Conservation (phyloP, 1,140 invertebrate species). For the Drosophila sproati region DNA sequence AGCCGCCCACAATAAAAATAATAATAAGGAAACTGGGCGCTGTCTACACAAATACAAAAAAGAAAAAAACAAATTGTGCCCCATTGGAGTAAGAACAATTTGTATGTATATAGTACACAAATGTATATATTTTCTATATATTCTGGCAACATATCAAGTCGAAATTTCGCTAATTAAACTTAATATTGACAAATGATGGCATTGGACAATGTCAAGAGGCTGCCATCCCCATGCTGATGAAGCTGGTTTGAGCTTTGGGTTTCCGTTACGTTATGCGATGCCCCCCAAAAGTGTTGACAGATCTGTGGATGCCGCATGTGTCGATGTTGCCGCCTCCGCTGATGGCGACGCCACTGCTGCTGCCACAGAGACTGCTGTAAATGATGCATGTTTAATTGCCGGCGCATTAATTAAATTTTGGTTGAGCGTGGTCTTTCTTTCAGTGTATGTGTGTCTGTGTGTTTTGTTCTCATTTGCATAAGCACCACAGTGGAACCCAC, state of each 20-base stretch:
- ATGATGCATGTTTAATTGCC: slow-evolving; percentile 83
- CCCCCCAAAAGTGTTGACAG: slow-evolving; percentile 68
- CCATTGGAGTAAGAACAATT: slow-evolving; percentile 51
- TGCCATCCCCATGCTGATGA: slow-evolving; percentile 26
- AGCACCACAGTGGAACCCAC: slow-evolving; percentile 45
- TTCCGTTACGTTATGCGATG: slow-evolving; percentile 27
- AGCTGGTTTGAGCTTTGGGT: slow-evolving; percentile 15
- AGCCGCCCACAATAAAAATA: slow-evolving; percentile 30
- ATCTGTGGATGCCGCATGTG: slow-evolving; percentile 70
- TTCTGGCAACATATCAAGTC: not conserved
- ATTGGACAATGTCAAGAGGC: slow-evolving; percentile 69
- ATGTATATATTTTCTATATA: not conserved
- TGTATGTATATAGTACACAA: slow-evolving; percentile 19
- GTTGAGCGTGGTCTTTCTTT: slow-evolving; percentile 40
- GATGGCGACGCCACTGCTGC: slow-evolving; percentile 48
- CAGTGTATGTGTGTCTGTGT: slow-evolving; percentile 31
- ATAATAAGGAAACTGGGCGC: slow-evolving; percentile 23
- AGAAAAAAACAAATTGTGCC: slow-evolving; percentile 68
- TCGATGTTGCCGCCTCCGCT: slow-evolving; percentile 69
- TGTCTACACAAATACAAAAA: slow-evolving; percentile 48
- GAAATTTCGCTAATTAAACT: slow-evolving; percentile 75
- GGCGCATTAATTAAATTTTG: slow-evolving; percentile 80
- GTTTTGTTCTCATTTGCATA: slow-evolving; percentile 48
- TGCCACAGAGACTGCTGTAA: slow-evolving; percentile 56
- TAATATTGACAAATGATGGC: slow-evolving; percentile 81